Percentiles rank a stretch among this genome's conserved stretches.
phyloP scores from a whole-genome alignment of 1,140 invertebrate genomes.

The Sarcophaga bullata region DNA sequence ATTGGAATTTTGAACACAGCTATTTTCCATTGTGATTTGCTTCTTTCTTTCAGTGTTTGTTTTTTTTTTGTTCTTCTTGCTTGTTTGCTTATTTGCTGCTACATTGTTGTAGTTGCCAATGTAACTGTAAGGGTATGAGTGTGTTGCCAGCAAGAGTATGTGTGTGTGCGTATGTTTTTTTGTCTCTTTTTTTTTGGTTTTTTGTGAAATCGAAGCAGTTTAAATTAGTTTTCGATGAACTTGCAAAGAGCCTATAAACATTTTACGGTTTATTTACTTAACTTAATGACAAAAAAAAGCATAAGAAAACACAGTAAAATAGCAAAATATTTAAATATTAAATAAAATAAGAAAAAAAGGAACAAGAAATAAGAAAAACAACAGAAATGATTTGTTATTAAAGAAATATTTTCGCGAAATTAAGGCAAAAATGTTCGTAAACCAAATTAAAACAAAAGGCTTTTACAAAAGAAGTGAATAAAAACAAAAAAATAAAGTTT shows the following conservation, averaged over 20 bases:
- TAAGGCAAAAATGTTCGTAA: neutral
- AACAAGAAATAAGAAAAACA: neutral
- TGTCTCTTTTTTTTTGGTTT: slow-evolving; percentile 56
- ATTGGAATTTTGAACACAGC: slow-evolving; percentile 30
- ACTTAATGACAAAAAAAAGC: neutral
- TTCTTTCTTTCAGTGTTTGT: neutral
- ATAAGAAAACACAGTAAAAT: neutral
- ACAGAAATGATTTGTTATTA: neutral
- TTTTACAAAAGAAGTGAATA: neutral
- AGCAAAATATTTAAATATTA: neutral
- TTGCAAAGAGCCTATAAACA: slow-evolving; percentile 65
- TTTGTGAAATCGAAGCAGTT: slow-evolving; percentile 62
- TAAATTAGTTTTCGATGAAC: slow-evolving; percentile 66
- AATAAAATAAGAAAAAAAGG: neutral
- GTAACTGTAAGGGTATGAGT: slow-evolving; percentile 21
- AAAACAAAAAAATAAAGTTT: neutral
- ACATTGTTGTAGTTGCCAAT: neutral
- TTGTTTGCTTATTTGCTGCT: neutral
- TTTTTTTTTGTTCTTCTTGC: neutral
- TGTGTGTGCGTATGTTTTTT: slow-evolving; percentile 37
- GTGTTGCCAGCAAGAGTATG: too few species aligned
- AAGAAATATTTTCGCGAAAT: neutral
- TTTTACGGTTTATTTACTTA: slow-evolving; percentile 48
- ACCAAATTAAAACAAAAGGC: too few species aligned
- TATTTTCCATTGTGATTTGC: slow-evolving; percentile 6